Evolutionary conservation across 2,888 invertebrate species (phyloP), one percentile per base, ranked within the genome.

Genomic region (Caenorhabditis uteleia): DNA sequence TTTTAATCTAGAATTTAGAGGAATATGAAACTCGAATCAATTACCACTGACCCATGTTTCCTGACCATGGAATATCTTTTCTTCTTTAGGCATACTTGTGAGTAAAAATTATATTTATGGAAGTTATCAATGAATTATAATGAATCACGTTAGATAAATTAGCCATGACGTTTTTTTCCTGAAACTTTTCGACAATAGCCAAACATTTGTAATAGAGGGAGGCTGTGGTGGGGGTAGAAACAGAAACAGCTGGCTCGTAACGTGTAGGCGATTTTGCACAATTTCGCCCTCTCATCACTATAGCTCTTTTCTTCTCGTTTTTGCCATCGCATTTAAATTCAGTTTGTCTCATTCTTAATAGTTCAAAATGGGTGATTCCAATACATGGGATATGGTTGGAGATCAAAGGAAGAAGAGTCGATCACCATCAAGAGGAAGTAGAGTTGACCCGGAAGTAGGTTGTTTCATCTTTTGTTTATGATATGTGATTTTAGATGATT

Each of bases 321-420:
- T 4, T 29, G 29, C 6, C 6, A n/a, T n/a, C n/a, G n/a, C n/a
- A n/a, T n/a, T n/a, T n/a, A n/a, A n/a, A n/a, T n/a, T n/a, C n/a
- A n/a, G n/a, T n/a, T n/a, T n/a, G n/a, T n/a, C n/a, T n/a, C n/a
- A n/a, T n/a, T n/a, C n/a, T n/a, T n/a, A n/a, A n/a, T 23, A 34
- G 21, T 18, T 25, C 2, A 38, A 51, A 40, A 71, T 71, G 71
- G 60, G 60, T 18, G 71, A 71, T 36, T 58, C 69, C 33, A 79
- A 79, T 58, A 79, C 79, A 6, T 79, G 79, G 79, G 77, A 78
- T 50, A 61, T 79, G 36, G 75, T 80, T 26, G 77, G 73, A 34
- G 53, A 56, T n/a, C 46, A 58, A 26, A 31, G 57, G 20, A 66
- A 68, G 34, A 68, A 68, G 27, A 66, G 66, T 33, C 23, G 65